Evolutionary conservation across 2,797 vertebrate genomes (phyloP).

Genomic region (Acanthurus leucopareius): DNA sequence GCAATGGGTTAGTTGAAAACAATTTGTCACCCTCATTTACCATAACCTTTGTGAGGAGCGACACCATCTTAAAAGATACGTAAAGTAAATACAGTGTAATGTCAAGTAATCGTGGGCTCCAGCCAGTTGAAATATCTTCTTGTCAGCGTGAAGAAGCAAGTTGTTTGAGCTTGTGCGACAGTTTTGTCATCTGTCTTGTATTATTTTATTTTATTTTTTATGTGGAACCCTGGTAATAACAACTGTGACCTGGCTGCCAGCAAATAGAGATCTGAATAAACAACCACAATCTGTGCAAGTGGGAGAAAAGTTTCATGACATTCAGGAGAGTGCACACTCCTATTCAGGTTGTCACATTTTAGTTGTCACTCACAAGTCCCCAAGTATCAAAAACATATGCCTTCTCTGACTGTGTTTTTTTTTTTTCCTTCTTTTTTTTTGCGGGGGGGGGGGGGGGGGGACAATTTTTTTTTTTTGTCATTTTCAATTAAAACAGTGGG

Average conservation of each 20-base stretch:
- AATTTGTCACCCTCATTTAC: conserved; percentile 67
- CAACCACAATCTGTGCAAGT: conserved; percentile 29
- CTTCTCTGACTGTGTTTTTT: conserved; percentile 37
- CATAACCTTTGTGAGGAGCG: conserved; percentile 63
- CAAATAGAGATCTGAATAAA: conserved; percentile 35
- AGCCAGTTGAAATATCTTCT: conserved; percentile 33
- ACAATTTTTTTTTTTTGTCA: conserved; percentile 65
- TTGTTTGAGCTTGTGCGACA: neutral
- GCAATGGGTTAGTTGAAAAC: conserved; percentile 71
- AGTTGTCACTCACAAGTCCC: conserved; percentile 47
- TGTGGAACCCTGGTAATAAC: conserved; percentile 14
- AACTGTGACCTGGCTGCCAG: conserved; percentile 52
- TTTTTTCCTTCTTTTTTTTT: conserved; percentile 11
- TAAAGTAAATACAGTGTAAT: conserved; percentile 22
- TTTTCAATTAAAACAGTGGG: conserved; percentile 72
- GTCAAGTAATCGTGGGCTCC: conserved; percentile 4
- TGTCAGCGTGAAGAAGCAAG: conserved; percentile 5
- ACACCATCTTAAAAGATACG: conserved; percentile 54
- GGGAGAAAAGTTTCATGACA: conserved; percentile 20
- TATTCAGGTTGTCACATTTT: conserved; percentile 37
- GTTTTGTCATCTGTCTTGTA: conserved; percentile 25
- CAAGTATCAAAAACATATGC: conserved; percentile 73
- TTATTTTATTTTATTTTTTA: neutral
- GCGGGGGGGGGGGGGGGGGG: neutral
- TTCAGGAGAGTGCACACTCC: conserved; percentile 11